A percentile compares a stretch with the other conserved stretches of the same genome.
phyloP scores from a whole-genome alignment of 2,113 vertebrate genomes.

The Mionectes macconnelli region DNA sequence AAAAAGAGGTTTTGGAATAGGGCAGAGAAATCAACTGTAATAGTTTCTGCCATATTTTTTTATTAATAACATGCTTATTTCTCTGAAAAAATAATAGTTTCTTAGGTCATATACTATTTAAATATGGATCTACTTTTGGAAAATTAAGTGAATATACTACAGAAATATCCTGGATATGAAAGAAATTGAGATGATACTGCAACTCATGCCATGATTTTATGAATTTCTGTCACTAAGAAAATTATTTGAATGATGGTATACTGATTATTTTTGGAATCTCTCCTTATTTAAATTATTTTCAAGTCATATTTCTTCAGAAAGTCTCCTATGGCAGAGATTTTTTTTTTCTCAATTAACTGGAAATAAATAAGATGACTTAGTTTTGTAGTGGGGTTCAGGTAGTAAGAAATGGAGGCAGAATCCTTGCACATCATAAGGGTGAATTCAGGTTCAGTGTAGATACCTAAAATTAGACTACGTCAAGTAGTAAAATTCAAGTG shows the following conservation, averaged over 20 bases:
- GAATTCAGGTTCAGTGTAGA: background rate
- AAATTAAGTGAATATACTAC: background rate
- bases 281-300: background rate
- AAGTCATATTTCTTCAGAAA: background rate
- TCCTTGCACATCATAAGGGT: background rate
- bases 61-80: background rate
- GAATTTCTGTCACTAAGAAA: background rate
- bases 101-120: background rate
- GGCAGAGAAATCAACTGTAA: background rate
- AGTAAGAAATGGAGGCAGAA: background rate
- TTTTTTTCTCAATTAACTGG: background rate
- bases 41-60: background rate
- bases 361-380: background rate
- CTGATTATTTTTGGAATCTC: background rate
- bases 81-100: background rate
- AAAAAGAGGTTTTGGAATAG: fast-evolving
- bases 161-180: background rate
- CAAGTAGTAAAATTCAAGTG: background rate
- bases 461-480: conserved; percentile 5
- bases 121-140: background rate
- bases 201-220: background rate
- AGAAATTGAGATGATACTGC: background rate
- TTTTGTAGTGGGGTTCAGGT: background rate
- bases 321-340: background rate
- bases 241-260: background rate